Conservation (phyloP, 1,140 invertebrate species). For the Trachelipus rathkii region DNA sequence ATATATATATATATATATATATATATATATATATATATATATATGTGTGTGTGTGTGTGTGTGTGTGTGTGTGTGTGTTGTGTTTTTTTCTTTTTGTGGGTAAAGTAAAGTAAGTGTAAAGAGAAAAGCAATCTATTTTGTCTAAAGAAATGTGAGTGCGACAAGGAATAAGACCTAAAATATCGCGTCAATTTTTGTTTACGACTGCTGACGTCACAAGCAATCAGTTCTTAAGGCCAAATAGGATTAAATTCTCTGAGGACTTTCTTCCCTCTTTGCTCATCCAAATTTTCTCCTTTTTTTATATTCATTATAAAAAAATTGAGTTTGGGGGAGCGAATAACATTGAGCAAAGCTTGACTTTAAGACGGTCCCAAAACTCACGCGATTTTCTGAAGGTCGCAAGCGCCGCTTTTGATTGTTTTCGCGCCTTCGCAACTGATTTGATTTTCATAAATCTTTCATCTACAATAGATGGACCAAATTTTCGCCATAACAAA, state of each 20-base stretch:
- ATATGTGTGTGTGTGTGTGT: not conserved
- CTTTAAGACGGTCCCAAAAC: too few relatives aligned
- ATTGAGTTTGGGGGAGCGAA: not conserved
- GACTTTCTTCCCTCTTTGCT: not conserved
- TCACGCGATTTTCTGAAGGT: too few relatives aligned
- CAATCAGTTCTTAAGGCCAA: not conserved
- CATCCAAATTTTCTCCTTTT: constrained; percentile 8
- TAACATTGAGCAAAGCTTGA: not conserved
- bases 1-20: constrained; percentile 8
- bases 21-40: constrained; percentile 9
- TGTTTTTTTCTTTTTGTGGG: not conserved
- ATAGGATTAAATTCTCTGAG: constrained; percentile 5
- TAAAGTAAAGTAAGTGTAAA: not conserved
- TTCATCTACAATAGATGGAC: too few relatives aligned
- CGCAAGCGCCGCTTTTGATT: too few relatives aligned
- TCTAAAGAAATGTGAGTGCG: not conserved
- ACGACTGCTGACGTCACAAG: constrained; percentile 10
- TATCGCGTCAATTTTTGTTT: not conserved
- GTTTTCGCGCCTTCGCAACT: too few relatives aligned
- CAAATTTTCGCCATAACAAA: too few relatives aligned
- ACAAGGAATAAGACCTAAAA: not conserved
- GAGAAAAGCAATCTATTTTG: not conserved
- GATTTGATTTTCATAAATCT: too few relatives aligned
- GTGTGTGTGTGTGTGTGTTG: not conserved
- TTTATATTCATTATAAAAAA: constrained; percentile 7